These are phyloP conservation scores for Bombus picipes DNA, from an alignment of 1,140 invertebrate species.

Conservation along the genomic window DNA sequence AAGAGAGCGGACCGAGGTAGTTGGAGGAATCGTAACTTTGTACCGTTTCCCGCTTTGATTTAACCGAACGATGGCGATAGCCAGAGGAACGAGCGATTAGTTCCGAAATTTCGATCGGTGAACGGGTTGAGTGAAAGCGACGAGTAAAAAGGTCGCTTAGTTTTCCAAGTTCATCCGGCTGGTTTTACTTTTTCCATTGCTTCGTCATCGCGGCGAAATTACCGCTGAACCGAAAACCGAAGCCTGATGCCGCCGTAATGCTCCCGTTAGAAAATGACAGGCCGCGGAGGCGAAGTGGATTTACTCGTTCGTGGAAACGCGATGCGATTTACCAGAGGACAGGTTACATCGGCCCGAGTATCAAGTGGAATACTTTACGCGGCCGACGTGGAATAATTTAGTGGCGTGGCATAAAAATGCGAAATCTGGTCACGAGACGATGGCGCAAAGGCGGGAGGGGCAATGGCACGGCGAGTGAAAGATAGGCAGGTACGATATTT, in stretches of 20 bases:
- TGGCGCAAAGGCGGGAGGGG: not conserved
- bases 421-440: not conserved
- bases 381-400: conserved; percentile 14
- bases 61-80: not conserved
- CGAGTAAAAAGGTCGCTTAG: not conserved
- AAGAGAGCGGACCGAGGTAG: not conserved
- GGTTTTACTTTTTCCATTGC: not conserved
- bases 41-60: not conserved
- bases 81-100: not conserved
- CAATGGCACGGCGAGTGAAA: not conserved
- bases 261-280: not conserved
- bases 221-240: not conserved
- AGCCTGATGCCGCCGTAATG: not conserved
- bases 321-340: not conserved
- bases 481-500: conserved; percentile 7
- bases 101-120: not conserved
- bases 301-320: conserved; percentile 2
- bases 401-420: not conserved
- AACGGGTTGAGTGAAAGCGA: not conserved
- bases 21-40: not conserved
- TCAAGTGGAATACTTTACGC: not conserved
- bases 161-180: too few relatives aligned
- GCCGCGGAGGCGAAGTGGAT: not conserved
- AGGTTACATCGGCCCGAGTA: not conserved
- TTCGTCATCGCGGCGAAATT: not conserved